Evolutionary conservation across 2,888 invertebrate species (phyloP).

Genomic region (Ophioninae sp.): DNA sequence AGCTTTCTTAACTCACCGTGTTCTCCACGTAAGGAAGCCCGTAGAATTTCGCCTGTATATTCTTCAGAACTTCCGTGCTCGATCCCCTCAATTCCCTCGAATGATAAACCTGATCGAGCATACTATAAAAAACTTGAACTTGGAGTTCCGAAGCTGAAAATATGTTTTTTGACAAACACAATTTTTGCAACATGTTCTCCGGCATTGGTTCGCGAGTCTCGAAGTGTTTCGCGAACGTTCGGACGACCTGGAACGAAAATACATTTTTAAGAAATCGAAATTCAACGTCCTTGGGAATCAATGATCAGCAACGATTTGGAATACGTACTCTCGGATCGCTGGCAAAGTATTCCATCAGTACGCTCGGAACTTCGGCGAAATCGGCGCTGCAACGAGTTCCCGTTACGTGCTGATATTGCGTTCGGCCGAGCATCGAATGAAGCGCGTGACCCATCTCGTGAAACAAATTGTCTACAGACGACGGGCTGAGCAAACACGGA

Average conservation of each 20-base stretch:
- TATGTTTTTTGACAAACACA: constrained; percentile 92
- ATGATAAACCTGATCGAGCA: constrained; percentile 95
- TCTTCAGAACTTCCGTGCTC: constrained; percentile 89
- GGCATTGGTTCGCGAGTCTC: constrained; percentile 93
- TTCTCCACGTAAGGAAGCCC: constrained; percentile 92
- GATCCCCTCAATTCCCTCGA: constrained; percentile 82
- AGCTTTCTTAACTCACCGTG: constrained; percentile 84
- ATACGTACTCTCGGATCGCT: constrained; percentile 88
- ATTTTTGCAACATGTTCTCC: constrained; percentile 88
- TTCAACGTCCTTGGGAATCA: background rate
- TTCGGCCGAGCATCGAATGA: constrained; percentile 98
- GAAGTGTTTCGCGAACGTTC: constrained; percentile 94
- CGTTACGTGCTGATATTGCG: constrained; percentile 97
- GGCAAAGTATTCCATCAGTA: constrained; percentile 99
- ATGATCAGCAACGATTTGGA: background rate
- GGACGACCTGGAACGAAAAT: constrained; percentile 84
- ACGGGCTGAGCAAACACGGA: constrained; percentile 91
- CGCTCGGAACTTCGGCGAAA: constrained; percentile 99
- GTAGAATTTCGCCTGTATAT: constrained; percentile 92
- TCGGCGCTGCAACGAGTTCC: constrained; percentile 99
- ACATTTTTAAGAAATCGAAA: background rate
- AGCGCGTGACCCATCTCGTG: constrained; percentile 99
- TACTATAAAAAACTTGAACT: constrained; percentile 95
- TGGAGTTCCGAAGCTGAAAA: constrained; percentile 95
- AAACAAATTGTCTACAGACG: constrained; percentile 97